Base-by-base conservation (phyloP, 2,888 invertebrate genomes). In the Elaeidobius kamerunicus region DNA sequence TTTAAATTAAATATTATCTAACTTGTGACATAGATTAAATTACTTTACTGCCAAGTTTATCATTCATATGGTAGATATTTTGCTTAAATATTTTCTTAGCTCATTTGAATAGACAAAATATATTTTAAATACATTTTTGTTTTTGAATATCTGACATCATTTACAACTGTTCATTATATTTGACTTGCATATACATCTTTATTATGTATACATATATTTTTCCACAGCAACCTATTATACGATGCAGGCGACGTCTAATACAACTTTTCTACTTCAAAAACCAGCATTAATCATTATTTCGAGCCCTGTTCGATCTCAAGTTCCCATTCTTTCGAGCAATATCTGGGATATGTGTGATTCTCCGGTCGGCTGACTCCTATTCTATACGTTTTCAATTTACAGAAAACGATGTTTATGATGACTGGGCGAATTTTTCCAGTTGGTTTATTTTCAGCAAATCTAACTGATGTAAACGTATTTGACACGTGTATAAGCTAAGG, bases 241-340 rank as follows among this genome's bases (percentile, higher is more conserved):
- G 40, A 15, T n/a, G n/a, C n/a, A 43, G 18, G 17, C 32, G 43
- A 27, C 43, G 32, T 30, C 32, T 18, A 5, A 16, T 7, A 32
- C 9, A 43, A 20, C 35, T 44, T 32, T 34, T 20, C 35, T 18
- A 28, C 44, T 44, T 20, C 11, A 44, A 12, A 32, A 12, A 11
- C 15, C 19, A 15, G 34, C 44, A 44, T 44, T 44, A 34, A 49
- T 36, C 42, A 49, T 49, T 49, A 49, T 49, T 42, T 30, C 49
- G 16, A 49, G 20, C 42, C 42, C 28, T 42, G 42, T 43, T 43
- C 50, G 43, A 34, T 50, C 38, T 19, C 36, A 50, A 43, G 38
- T 23, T 50, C 36, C 36, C 43, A 50, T 50, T 50, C 38, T 50
- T 50, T 50, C 34, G 28, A 15, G 27, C 50, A 36, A 50, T 50